phyloP scores from a whole-genome alignment of 2,113 vertebrate species.

The Saccopteryx bilineata region DNA sequence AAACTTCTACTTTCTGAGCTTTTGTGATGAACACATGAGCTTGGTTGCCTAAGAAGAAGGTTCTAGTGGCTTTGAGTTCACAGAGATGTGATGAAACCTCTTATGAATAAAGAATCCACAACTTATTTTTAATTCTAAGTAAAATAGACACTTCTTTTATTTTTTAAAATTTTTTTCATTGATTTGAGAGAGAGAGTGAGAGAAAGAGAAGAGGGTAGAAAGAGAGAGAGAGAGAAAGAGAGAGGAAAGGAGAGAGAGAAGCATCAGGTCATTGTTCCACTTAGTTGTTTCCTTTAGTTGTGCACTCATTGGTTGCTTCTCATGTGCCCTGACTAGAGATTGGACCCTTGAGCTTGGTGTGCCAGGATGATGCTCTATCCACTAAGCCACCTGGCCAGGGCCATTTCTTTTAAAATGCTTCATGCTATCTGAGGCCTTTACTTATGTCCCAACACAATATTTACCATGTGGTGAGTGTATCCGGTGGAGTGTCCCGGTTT shows the following conservation, averaged over 20 bases:
- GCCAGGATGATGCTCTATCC: no score
- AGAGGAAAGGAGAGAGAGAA: no score
- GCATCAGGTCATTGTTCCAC: no score
- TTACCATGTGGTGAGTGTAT: neutral
- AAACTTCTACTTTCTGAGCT: constrained; percentile 40
- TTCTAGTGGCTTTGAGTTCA: constrained; percentile 43
- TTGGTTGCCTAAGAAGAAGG: neutral
- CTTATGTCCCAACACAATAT: rapidly evolving
- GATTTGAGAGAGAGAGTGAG: no score
- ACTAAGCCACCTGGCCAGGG: no score
- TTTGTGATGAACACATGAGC: constrained; percentile 16
- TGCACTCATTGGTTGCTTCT: no score
- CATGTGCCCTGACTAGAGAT: no score
- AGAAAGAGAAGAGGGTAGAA: no score
- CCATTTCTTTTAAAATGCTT: neutral
- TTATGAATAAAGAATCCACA: constrained; percentile 17
- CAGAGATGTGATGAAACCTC: neutral
- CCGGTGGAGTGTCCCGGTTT: neutral
- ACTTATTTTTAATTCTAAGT: constrained; percentile 25
- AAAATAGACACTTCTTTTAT: neutral
- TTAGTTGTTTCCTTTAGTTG: no score
- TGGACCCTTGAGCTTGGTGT: no score
- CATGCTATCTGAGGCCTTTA: neutral
- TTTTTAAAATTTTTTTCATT: no score
- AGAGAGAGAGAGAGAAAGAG: no score